A percentile compares a stretch with the other conserved stretches of the same genome.
phyloP scores from a whole-genome alignment of 2,113 vertebrate species.

The Zosterops pallidus region DNA sequence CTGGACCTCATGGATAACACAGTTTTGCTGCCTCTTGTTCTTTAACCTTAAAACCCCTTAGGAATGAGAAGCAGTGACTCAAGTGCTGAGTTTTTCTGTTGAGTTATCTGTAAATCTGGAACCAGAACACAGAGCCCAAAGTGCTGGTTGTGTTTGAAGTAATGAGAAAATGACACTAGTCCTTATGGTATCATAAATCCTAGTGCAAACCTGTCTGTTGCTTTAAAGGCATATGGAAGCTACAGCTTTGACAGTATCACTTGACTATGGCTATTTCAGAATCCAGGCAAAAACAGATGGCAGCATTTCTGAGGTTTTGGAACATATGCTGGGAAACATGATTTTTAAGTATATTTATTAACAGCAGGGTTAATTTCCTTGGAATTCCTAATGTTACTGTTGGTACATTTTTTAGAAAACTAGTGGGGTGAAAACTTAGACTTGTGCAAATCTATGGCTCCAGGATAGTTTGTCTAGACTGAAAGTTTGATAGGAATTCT shows the following conservation, averaged over 20 bases:
- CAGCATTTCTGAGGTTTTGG: background rate
- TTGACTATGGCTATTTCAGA: slow-evolving; percentile 18
- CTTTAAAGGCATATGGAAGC: slow-evolving; percentile 10
- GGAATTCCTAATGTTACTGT: background rate
- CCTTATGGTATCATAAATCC: background rate
- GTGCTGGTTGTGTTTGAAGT: background rate
- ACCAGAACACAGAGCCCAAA: background rate
- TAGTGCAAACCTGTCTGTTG: background rate
- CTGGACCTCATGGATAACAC: too few relatives aligned
- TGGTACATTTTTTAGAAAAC: background rate
- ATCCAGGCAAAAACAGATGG: slow-evolving; percentile 46
- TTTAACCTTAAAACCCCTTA: background rate
- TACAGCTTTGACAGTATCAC: background rate
- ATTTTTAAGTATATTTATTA: background rate
- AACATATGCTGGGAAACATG: background rate
- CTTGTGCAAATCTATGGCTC: background rate
- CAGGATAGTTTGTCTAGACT: background rate
- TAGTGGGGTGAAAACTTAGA: background rate
- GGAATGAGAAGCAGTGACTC: background rate
- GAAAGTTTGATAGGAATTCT: background rate
- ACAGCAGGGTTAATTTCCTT: slow-evolving; percentile 1
- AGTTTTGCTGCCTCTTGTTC: background rate
- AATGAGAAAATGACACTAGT: background rate
- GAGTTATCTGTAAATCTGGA: background rate
- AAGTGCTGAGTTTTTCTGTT: background rate